Evolutionary conservation across 1,140 invertebrate genomes (phyloP), one percentile per base, ranked within the genome.

Genomic region (Mya arenaria): DNA sequence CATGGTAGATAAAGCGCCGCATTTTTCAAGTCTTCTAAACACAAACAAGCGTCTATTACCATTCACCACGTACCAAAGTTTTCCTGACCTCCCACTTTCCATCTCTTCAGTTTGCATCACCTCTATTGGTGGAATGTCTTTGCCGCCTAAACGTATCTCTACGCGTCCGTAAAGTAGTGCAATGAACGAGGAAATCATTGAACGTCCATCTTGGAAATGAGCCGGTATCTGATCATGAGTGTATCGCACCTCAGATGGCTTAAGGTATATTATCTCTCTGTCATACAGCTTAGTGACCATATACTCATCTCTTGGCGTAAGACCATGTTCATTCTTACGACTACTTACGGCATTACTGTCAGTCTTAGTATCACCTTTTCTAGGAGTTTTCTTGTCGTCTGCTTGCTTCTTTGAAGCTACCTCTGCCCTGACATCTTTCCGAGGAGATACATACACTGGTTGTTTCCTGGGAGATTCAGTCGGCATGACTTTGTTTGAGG

Each of bases 231-330:
- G 58, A 30, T 71, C 78, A 63, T 81, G 66, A 17, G 78, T 81
- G 58, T 81, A 81, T 10, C 78, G 28, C 36, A 81, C 69, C 55
- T 81, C 68, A 0, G 78, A 81, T n/a, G 78, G 78, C 34, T 65
- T 81, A 28, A 81, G 25, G 52, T 81, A 73, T 19, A 72, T 81
- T 34, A 81, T 72, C n/a, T 80, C 62, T 28, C 66, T 30, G 28
- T 81, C 58, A 55, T 81, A 81, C 39, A 81, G 62, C 28, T 81
- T 81, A 68, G 62, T 68, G 3, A 81, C 56, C 68, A 81, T 81
- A 52, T 73, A 81, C 44, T 71, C 58, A 52, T 81, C 68, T 48
- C 78, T 6, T n/a, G 66, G 78, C 3, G 78, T 72, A n/a, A 72
- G 30, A 10, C 68, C 78, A 28, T 55, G 55, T n/a, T 69, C 66